Conservation (phyloP, 2,113 vertebrate species). For the Oophaga pumilio region DNA sequence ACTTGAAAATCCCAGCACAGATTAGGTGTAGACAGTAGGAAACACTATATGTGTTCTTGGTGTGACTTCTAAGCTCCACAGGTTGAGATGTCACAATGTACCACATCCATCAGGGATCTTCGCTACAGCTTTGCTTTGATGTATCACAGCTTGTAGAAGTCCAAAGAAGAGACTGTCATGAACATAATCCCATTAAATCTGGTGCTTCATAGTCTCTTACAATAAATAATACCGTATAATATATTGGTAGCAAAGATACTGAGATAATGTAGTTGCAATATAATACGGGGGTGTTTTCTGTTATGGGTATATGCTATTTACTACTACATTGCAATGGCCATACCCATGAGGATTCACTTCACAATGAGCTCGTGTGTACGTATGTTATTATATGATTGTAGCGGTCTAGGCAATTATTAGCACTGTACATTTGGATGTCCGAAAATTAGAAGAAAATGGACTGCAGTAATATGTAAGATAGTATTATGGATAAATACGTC, state of each 20-base stretch:
- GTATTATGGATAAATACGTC: not conserved
- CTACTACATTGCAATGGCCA: not conserved
- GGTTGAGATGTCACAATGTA: slow-evolving; percentile 34
- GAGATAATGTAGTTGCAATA: not conserved
- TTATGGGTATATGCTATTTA: not conserved
- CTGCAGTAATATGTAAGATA: not conserved
- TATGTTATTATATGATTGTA: not conserved
- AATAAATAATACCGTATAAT: not conserved
- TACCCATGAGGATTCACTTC: not conserved
- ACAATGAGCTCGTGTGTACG: not conserved
- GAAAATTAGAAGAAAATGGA: not conserved
- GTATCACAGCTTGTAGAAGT: slow-evolving; percentile 13
- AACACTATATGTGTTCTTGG: not conserved
- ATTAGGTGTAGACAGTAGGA: not conserved
- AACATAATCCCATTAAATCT: not conserved
- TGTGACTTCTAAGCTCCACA: not conserved
- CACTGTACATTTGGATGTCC: not conserved
- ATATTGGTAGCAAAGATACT: not conserved
- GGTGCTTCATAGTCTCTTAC: not conserved
- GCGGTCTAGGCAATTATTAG: not conserved
- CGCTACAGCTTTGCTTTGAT: slow-evolving; percentile 6
- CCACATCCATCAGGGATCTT: slow-evolving; percentile 33
- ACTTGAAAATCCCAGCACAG: not conserved
- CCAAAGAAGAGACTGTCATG: slow-evolving; percentile 16
- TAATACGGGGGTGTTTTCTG: not conserved